Evolutionary conservation across 2,113 vertebrate genomes (phyloP).

Genomic region (Neogobius melanostomus): DNA sequence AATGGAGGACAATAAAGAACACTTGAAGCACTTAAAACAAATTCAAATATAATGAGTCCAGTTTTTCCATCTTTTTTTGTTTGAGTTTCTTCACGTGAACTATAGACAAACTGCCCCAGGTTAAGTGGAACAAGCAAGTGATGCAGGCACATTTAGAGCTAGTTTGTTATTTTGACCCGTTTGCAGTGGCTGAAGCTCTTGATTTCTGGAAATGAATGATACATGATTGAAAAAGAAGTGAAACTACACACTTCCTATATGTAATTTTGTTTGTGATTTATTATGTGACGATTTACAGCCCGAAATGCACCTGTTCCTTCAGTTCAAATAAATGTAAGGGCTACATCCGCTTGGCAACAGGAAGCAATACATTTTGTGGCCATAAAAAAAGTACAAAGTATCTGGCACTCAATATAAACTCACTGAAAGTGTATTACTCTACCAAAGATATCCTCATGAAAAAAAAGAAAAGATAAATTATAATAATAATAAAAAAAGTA

Average conservation of each 20-base stretch:
- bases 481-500: too few relatives aligned
- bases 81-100: background rate
- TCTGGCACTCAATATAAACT: background rate
- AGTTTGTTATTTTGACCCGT: background rate
- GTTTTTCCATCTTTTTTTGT: too few relatives aligned
- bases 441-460: background rate
- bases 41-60: background rate
- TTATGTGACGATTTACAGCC: background rate
- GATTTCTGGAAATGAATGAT: background rate
- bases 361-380: background rate
- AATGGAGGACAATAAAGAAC: background rate
- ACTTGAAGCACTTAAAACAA: background rate
- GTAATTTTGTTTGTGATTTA: background rate
- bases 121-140: background rate
- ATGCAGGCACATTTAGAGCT: background rate
- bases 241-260: background rate
- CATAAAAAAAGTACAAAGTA: slow-evolving; percentile 4
- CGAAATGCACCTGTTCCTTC: background rate
- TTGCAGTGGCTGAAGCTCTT: background rate
- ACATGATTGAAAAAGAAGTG: background rate
- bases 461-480: background rate
- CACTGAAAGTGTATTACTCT: background rate
- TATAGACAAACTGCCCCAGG: background rate
- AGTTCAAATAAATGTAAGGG: slow-evolving; percentile 3
- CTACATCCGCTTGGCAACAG: slow-evolving; percentile 19